Evolutionary conservation across 2,797 vertebrate species (phyloP), one percentile per base, ranked within the genome.

Genomic region (Melanotaenia nigrans): DNA sequence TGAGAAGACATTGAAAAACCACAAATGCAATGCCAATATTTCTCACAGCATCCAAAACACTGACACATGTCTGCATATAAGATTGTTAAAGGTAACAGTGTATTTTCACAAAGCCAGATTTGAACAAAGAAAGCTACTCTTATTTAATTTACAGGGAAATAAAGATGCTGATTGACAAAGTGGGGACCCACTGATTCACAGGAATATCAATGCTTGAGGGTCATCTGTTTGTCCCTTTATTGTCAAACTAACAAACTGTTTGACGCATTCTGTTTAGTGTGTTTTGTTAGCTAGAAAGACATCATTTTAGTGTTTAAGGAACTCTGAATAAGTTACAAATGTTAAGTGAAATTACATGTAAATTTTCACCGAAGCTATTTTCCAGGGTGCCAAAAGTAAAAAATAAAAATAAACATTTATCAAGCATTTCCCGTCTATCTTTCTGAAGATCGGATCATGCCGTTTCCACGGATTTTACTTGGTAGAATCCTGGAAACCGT

Each of bases 201-300:
- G 67, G 78, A 64, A 78, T 38, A 58, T 78, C 77, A 65, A 53
- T 33, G 61, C 77, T 86, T 72, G 25, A 73, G 67, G 54, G 38
- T 76, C 79, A 75, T 84, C 72, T 79, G 71, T 81, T 84, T 71
- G 76, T 87, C 54, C 67, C 58, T 61, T 38, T 65, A 40, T 73
- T 84, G 65, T 72, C 65, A 78, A 42, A 72, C 42, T 12, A 49
- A 40, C 63, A 78, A n/a, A 49, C 65, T 79, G 73, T 40, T 54
- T 77, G n/a, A 78, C 40, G 35, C 30, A 79, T 9, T 18, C 57
- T 60, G n/a, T 3, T 62, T 12, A 71, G 71, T 53, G 49, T 14
- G 45, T 71, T 58, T 20, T 51, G 56, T 65, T 45, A 59, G 60
- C 7, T 70, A 1, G 25, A 65, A 64, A 49, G 1, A 63, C 11